Percentiles rank a stretch among this genome's conserved stretches.
Conservation (phyloP, 2,888 invertebrate species). For the Lasioglossum leucozonium region DNA sequence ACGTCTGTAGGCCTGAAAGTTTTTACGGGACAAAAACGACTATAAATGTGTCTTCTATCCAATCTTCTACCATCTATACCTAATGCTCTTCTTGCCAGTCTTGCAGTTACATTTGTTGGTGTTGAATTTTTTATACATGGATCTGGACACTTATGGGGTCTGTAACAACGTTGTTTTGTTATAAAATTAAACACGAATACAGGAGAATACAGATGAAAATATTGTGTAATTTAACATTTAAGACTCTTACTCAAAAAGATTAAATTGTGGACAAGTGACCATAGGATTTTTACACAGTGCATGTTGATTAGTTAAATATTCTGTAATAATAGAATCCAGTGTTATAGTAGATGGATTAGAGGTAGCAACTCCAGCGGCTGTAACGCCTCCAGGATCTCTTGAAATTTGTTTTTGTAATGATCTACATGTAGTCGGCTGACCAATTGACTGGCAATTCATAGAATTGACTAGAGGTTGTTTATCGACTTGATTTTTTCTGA, state of each 20-base stretch:
- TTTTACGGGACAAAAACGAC: constrained; percentile 91
- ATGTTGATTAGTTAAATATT: constrained; percentile 98
- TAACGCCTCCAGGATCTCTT: constrained; percentile 81
- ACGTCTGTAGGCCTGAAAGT: constrained; percentile 90
- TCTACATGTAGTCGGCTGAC: constrained; percentile 77
- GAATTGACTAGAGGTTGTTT: constrained; percentile 68
- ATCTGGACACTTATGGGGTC: constrained; percentile 98
- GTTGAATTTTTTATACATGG: constrained; percentile 89
- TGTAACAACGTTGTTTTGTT: constrained; percentile 79
- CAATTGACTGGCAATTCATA: constrained; percentile 55
- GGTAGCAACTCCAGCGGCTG: constrained; percentile 77
- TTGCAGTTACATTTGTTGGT: constrained; percentile 90
- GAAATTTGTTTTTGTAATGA: constrained; percentile 86
- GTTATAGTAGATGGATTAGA: constrained; percentile 86
- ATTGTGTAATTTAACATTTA: neutral
- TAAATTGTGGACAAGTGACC: constrained; percentile 98
- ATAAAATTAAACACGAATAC: neutral
- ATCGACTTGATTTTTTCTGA: constrained; percentile 76
- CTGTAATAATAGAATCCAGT: constrained; percentile 96
- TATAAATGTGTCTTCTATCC: constrained; percentile 94
- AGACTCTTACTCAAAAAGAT: constrained; percentile 91
- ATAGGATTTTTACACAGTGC: constrained; percentile 99
- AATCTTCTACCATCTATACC: constrained; percentile 88
- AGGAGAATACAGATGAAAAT: neutral
- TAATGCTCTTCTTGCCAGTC: constrained; percentile 77